These are phyloP conservation scores for Diadromus collaris DNA, from an alignment of 2,888 invertebrate genomes.

Conservation along the genomic window DNA sequence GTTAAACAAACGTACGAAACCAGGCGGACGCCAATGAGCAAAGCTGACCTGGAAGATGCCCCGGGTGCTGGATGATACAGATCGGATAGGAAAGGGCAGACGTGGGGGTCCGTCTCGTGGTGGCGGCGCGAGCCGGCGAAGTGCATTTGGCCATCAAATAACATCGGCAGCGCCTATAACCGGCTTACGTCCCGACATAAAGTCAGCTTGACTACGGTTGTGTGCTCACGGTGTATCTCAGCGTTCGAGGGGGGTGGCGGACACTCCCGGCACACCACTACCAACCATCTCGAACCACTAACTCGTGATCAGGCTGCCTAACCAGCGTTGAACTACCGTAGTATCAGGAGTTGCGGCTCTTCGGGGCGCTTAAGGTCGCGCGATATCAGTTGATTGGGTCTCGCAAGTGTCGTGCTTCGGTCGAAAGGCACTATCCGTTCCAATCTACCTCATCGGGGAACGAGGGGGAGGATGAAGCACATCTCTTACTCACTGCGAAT, in stretches of 20 bases:
- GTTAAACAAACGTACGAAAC: slow-evolving; percentile 6
- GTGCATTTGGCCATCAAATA: slow-evolving; percentile 81
- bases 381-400: slow-evolving; percentile 80
- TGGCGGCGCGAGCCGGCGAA: slow-evolving; percentile 65
- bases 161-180: slow-evolving; percentile 80
- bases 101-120: slow-evolving; percentile 69
- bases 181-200: slow-evolving; percentile 79
- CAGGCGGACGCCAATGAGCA: slow-evolving; percentile 23
- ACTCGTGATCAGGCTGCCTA: slow-evolving; percentile 79
- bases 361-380: slow-evolving; percentile 74
- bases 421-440: slow-evolving; percentile 39
- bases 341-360: slow-evolving; percentile 79
- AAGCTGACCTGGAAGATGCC: slow-evolving; percentile 39
- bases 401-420: slow-evolving; percentile 62
- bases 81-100: slow-evolving; percentile 68
- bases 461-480: slow-evolving; percentile 24
- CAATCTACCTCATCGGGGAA: slow-evolving; percentile 7
- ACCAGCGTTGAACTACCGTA: slow-evolving; percentile 75
- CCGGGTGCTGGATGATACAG: slow-evolving; percentile 72
- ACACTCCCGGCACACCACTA: slow-evolving; percentile 36
- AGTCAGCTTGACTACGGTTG: slow-evolving; percentile 76
- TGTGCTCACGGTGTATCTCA: slow-evolving; percentile 61
- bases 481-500: slow-evolving; percentile 34
- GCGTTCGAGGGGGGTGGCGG: slow-evolving; percentile 37
- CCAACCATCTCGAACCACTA: slow-evolving; percentile 77